These are phyloP conservation scores for Takifugu bimaculatus DNA, from an alignment of 2,113 vertebrate species.

Conservation along the genomic window DNA sequence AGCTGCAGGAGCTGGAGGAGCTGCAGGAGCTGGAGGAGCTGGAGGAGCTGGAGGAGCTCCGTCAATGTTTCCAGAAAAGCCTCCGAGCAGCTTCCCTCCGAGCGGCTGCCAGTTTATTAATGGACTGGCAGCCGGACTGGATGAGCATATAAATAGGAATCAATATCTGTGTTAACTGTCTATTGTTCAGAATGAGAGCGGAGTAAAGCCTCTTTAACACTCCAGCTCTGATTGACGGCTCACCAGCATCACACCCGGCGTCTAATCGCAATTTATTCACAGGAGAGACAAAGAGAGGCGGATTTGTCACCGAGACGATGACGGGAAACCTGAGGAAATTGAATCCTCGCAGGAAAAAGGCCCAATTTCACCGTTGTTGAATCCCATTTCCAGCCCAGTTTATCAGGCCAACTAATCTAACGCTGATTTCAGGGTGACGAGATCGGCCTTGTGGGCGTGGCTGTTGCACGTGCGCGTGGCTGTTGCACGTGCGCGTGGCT, in stretches of 20 bases:
- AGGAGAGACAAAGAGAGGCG: constrained; percentile 47
- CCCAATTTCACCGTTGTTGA: constrained; percentile 58
- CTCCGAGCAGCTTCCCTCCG: constrained; percentile 7
- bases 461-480: no score
- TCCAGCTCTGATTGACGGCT: constrained; percentile 11
- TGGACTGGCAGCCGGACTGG: constrained; percentile 19
- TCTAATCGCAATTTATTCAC: constrained; percentile 59
- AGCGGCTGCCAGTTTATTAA: constrained; percentile 32
- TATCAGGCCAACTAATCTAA: constrained; percentile 40
- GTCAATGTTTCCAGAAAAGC: constrained; percentile 32
- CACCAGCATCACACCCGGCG: constrained; percentile 29
- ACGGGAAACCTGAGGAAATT: constrained; percentile 52
- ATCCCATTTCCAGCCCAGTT: constrained; percentile 57
- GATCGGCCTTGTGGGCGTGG: no score
- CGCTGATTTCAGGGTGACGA: no score
- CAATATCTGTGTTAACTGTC: constrained; percentile 49
- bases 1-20: no score
- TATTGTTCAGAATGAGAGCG: not conserved
- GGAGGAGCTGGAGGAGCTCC: constrained; percentile 16
- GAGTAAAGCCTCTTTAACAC: no score
- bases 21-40: not conserved
- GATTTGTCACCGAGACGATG: constrained; percentile 52
- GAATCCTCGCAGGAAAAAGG: constrained; percentile 53
- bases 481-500: no score
- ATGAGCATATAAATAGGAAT: constrained; percentile 40